Base-by-base conservation (phyloP, 2,113 vertebrate genomes). In the Cryptoleucopteryx plumbea region DNA sequence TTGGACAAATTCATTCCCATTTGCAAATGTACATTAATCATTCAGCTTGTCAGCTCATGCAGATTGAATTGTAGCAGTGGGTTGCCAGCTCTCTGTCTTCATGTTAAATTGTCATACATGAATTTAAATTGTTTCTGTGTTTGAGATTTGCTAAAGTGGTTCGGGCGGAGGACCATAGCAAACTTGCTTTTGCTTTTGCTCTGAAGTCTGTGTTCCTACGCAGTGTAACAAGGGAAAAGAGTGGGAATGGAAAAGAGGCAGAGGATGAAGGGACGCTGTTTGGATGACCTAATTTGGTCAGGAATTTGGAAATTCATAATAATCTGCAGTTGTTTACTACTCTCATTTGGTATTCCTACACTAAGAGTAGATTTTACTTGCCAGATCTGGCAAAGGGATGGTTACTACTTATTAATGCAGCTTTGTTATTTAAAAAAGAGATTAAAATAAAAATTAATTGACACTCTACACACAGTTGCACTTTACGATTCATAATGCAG, bases 351-450 rank as follows among this genome's bases (percentile, higher is more conserved):
- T 80, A 52, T 77, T 83, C 95, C 61, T 84, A 67, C 36, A 32
- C 23, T 67, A 61, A 32, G 16, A 74, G 59, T 34, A 85, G 47
- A 68, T 82, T 93, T 82, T 65, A 56, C 61, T 94, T 80, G 78
- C 15, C 61, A 68, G 52, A 82, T 87, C 56, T 73, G 62, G 66
- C 52, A 79, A 79, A 75, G 36, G 58, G 27, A 48, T 66, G 40
- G 67, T 91, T 94, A 55, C 34, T 59, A 43, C 40, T 89, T 94
- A 92, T 72, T 87, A 73, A 91, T 65, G 32, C 16, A 70, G 19
- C 58, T 93, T 95, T 91, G 21, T 93, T 96, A 94, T 91, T 92
- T 88, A 73, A 77, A 95, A 52, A 40, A 88, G 55, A 94, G 94
- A 85, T 94, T 78, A 94, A 95, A 74, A 82, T 91, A 88, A 79